Percentiles rank a stretch among this genome's conserved stretches.
Conservation (phyloP, 1,140 invertebrate genomes). For the Ceratosolen solmsi region DNA sequence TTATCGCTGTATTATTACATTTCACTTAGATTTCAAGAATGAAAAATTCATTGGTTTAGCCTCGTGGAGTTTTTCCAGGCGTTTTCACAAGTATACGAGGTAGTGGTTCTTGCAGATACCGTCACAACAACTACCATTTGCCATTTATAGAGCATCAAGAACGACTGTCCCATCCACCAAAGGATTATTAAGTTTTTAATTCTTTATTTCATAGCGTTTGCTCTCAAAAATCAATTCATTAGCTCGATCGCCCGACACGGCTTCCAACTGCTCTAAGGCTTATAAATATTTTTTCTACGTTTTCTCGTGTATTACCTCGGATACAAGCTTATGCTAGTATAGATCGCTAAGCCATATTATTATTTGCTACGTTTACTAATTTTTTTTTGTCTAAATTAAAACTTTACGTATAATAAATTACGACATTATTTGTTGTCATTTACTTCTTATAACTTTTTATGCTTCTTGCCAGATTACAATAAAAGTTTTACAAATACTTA, state of each 20-base stretch:
- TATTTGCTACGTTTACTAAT: too few species aligned
- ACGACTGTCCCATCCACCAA: background rate
- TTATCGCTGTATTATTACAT: background rate
- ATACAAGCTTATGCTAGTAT: background rate
- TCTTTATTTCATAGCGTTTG: background rate
- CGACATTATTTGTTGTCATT: background rate
- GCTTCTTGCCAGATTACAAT: too few species aligned
- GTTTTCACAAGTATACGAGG: background rate
- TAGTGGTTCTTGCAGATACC: background rate
- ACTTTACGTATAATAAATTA: background rate
- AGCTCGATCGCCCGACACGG: background rate
- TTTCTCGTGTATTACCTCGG: background rate
- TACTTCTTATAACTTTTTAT: too few species aligned
- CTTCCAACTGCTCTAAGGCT: background rate
- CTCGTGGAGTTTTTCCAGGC: background rate
- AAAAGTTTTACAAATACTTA: too few species aligned
- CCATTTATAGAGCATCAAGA: background rate
- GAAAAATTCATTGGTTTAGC: constrained; percentile 30
- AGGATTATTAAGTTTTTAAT: constrained; percentile 8
- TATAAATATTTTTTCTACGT: background rate
- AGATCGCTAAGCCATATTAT: too few species aligned
- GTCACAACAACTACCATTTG: background rate
- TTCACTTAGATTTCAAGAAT: constrained; percentile 7
- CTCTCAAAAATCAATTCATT: background rate
- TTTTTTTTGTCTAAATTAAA: background rate